Evolutionary conservation across 2,797 vertebrate genomes (phyloP).

Genomic region (Euphonia xanthogaster): DNA sequence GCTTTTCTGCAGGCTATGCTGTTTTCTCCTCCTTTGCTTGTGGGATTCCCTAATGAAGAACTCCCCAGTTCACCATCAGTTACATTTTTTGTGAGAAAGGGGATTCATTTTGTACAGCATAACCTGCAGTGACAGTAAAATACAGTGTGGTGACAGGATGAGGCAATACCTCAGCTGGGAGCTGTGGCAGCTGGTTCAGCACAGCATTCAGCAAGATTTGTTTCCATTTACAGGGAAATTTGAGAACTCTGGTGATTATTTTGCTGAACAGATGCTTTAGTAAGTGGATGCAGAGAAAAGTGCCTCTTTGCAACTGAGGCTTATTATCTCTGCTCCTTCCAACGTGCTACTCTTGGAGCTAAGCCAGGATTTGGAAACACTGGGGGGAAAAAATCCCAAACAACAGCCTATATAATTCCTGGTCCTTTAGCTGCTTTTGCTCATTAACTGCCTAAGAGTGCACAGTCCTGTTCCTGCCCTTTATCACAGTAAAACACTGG

Average conservation of each 20-base stretch:
- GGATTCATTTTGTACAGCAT: not conserved
- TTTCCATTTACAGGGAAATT: conserved; percentile 25
- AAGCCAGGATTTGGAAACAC: not conserved
- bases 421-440: not conserved
- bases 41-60: not conserved
- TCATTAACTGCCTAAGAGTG: not conserved
- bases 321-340: conserved; percentile 65
- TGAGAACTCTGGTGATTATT: conserved; percentile 29
- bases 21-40: not conserved
- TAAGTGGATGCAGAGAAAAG: conserved; percentile 8
- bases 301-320: conserved; percentile 59
- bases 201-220: conserved; percentile 37
- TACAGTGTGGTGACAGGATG: not conserved
- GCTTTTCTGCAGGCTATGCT: not conserved
- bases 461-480: not conserved
- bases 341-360: not conserved
- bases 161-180: conserved; percentile 4
- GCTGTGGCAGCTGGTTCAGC: conserved; percentile 26
- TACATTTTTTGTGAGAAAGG: not conserved
- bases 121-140: not conserved
- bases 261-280: conserved; percentile 48
- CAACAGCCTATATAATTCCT: not conserved
- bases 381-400: not conserved
- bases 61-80: not conserved
- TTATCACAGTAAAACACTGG: not conserved